These are phyloP conservation scores for Aethes cnicana DNA, from an alignment of 2,888 invertebrate species.

Conservation along the genomic window DNA sequence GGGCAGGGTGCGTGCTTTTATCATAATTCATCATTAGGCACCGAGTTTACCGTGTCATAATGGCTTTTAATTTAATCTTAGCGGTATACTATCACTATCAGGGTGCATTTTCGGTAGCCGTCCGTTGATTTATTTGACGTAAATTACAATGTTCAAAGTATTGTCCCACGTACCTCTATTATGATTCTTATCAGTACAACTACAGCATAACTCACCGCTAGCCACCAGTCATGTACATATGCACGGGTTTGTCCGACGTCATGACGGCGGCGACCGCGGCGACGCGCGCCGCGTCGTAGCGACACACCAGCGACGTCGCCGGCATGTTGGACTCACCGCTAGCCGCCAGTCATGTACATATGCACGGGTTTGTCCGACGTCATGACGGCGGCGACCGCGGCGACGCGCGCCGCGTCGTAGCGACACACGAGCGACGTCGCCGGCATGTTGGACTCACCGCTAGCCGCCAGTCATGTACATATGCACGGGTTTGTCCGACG, in stretches of 20 bases:
- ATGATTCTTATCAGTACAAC: no score
- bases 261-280: constrained; percentile 87
- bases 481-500: constrained; percentile 87
- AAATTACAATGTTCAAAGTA: no score
- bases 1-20: no score
- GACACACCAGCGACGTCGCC: constrained; percentile 89
- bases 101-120: no score
- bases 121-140: no score
- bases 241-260: constrained; percentile 86
- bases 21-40: no score
- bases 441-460: constrained; percentile 87
- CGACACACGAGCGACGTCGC: constrained; percentile 90
- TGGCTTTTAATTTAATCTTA: no score
- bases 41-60: no score
- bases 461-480: constrained; percentile 87
- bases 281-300: constrained; percentile 90
- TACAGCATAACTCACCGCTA: no score
- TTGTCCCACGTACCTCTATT: no score
- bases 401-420: constrained; percentile 89
- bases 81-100: no score
- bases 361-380: constrained; percentile 87
- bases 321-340: no score
- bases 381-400: constrained; percentile 86
- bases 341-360: constrained; percentile 87
- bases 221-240: constrained; percentile 90